Evolutionary conservation across 30 jellyfish, hydroid and myxozoan species (phyloP), one percentile per base, ranked within the genome.

Genomic region (Rhopilema esculentum): DNA sequence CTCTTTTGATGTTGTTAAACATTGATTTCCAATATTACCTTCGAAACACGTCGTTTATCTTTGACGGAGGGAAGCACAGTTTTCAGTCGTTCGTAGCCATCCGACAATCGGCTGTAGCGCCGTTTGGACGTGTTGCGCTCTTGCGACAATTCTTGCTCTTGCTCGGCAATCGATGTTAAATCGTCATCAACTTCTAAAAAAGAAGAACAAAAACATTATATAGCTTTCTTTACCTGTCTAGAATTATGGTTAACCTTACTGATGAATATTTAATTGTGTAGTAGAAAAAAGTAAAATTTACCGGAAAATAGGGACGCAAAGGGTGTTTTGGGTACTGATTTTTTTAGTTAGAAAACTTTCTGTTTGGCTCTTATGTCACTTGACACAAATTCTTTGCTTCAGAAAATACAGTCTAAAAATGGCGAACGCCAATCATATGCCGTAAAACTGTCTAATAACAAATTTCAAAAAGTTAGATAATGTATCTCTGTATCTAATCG

Each of bases 71-170:
- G 99, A 22, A 96, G 83, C 32, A 96, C 99, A 15, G 97, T 91
- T 80, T 96, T 96, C 27, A 96, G 81, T 66, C 99, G 78, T 70
- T 96, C 99, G 84, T 96, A 96, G 27, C 99, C 99, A 76, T 96
- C 99, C 27, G 99, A 96, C 49, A 96, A 70, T 68, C 99, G 98
- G 88, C 99, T 96, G 92, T 96, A 96, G 24, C 99, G 89, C 49
- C 99, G 89, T 79, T 96, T 96, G 25, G 97, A 92, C 63, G 98
- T 91, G 61, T 77, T 96, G 64, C 98, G 96, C 49, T 96, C 99
- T 50, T 86, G 98, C 53, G 97, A 87, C 67, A 81, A 57, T 49
- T 96, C 99, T 57, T 91, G 97, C 53, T 91, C 97, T 27, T 91
- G 94, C 22, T 96, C 99, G 57, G 98, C 98, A 0, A 91, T 77